Conservation (phyloP, 2,888 invertebrate genomes). For the Nomada flava region DNA sequence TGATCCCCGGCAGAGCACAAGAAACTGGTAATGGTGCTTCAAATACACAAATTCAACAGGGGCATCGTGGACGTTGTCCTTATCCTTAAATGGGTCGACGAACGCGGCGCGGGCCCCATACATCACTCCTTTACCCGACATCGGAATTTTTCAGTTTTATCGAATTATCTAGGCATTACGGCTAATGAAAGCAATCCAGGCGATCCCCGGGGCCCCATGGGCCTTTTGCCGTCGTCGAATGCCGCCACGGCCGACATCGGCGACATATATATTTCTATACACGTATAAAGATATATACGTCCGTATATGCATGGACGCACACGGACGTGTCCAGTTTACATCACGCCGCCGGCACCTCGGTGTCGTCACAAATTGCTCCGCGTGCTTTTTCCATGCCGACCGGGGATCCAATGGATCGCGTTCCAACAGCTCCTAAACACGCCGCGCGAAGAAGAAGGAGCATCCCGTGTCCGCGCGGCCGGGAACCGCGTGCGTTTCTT, state of each 20-base stretch:
- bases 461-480: slow-evolving; percentile 19
- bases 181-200: slow-evolving; percentile 80
- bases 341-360: slow-evolving; percentile 73
- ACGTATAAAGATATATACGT: slow-evolving; percentile 67
- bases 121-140: slow-evolving; percentile 79
- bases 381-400: slow-evolving; percentile 75
- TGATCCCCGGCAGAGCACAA: slow-evolving; percentile 27
- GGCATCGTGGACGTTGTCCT: slow-evolving; percentile 12
- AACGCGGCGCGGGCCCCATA: slow-evolving; percentile 62
- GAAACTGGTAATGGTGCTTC: slow-evolving; percentile 49
- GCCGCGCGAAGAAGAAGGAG: slow-evolving; percentile 64
- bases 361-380: slow-evolving; percentile 79
- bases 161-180: slow-evolving; percentile 82
- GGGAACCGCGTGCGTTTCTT: slow-evolving; percentile 45
- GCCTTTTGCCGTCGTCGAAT: slow-evolving; percentile 49
- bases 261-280: slow-evolving; percentile 63
- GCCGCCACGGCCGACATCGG: slow-evolving; percentile 56
- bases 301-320: slow-evolving; percentile 32
- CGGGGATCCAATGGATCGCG: slow-evolving; percentile 71
- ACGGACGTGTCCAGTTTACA: slow-evolving; percentile 39
- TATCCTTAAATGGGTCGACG: slow-evolving; percentile 59
- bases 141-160: slow-evolving; percentile 82
- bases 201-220: slow-evolving; percentile 46
- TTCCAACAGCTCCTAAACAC: slow-evolving; percentile 80
- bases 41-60: slow-evolving; percentile 62